Base-by-base conservation (phyloP, 2,113 vertebrate genomes). In the Channa argus region DNA sequence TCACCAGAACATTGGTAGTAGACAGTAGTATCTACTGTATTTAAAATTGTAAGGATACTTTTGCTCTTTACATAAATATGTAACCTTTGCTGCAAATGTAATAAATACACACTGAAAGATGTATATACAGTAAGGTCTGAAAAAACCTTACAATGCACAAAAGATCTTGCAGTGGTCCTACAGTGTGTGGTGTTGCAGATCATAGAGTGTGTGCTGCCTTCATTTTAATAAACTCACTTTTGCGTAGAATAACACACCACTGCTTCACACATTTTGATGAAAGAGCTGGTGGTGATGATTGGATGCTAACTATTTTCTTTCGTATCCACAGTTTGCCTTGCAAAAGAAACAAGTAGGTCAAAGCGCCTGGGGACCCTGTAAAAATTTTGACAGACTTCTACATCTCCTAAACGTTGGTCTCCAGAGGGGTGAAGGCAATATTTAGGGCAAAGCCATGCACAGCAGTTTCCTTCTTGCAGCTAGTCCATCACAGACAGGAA, bases 281-380 rank as follows among this genome's bases (percentile, higher is more conserved):
- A 44, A 43, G 14, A 50, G 61, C 44, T 56, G 3, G 15, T 5
- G 8, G 38, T 59, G 24, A 53, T 2, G 65, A 62, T 8, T 58
- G 15, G 34, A 33, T 71, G 65, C 63, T 68, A 71, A 68, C 58
- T 47, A 50, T 75, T 79, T 70, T 84, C 55, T 71, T 50, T 12
- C 43, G 13, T 71, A 52, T 58, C 47, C 45, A 53, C 64, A 56
- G 77, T 73, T 80, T 85, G 64, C 49, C 66, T 72, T 63, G 77
- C 63, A 56, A 61, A 45, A 64, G 69, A 65, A 78, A 81, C 74
- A 91, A 90, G 86, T 91, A 90, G 90, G 90, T 87, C 90, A 91
- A 73, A 86, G 73, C 47, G 68, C 88, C 84, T 53, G 50, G 83
- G 86, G 85, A 89, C 56, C 66, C 39, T 74, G 70, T 44, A 55